A percentile compares a stretch with the other conserved stretches of the same genome.
phyloP scores from a whole-genome alignment of 1,140 invertebrate genomes.

The Drosophila nikananu region DNA sequence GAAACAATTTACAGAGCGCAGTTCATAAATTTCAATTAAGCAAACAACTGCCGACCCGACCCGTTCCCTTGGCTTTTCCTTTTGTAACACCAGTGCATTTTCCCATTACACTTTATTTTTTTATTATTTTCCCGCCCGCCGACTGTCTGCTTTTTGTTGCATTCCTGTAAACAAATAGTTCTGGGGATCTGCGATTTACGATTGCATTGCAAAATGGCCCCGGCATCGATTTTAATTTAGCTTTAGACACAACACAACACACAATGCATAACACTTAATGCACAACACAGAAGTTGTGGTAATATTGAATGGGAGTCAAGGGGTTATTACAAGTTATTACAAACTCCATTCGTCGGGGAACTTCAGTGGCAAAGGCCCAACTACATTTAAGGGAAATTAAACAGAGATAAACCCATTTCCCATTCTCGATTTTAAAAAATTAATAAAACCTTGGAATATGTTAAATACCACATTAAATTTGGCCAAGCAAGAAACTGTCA shows the following conservation, averaged over 20 bases:
- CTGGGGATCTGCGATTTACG: slow-evolving; percentile 30
- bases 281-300: slow-evolving; percentile 11
- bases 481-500: background rate
- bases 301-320: slow-evolving; percentile 8
- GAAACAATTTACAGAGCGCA: slow-evolving; percentile 54
- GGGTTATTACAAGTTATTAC: slow-evolving; percentile 13
- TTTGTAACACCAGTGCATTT: slow-evolving; percentile 20
- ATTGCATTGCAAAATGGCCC: slow-evolving; percentile 17
- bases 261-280: background rate
- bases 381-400: background rate
- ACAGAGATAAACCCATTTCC: background rate
- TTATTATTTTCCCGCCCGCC: slow-evolving; percentile 23
- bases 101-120: slow-evolving; percentile 25
- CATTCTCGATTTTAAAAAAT: background rate
- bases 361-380: too few species aligned
- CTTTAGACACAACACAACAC: background rate
- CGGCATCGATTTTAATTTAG: slow-evolving; percentile 31
- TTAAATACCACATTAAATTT: too few species aligned
- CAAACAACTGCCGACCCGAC: slow-evolving; percentile 34
- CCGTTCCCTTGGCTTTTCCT: slow-evolving; percentile 26
- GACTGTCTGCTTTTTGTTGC: slow-evolving; percentile 27
- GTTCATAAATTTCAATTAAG: slow-evolving; percentile 79
- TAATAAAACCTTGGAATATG: background rate
- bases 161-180: slow-evolving; percentile 26
- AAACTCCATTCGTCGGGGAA: background rate